phyloP scores from a whole-genome alignment of 2,797 vertebrate genomes.

The Helicolenus hilgendorfi region DNA sequence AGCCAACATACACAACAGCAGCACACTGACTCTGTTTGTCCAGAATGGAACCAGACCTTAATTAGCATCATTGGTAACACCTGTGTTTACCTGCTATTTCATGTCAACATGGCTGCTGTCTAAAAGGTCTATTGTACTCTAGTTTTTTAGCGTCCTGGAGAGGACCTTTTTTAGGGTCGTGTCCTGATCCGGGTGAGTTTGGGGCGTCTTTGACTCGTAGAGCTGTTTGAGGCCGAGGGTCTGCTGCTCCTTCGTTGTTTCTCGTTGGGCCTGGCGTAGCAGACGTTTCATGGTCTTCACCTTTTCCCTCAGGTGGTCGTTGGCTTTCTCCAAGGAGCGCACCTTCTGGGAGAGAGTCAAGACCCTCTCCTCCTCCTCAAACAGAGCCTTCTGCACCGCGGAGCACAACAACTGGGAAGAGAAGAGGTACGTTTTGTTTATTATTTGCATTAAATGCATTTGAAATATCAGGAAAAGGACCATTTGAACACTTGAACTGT shows the following conservation, averaged over 20 bases:
- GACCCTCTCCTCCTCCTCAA: slow-evolving; percentile 92
- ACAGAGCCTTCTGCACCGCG: slow-evolving; percentile 92
- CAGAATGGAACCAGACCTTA: not conserved
- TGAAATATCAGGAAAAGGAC: not conserved
- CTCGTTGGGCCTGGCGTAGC: slow-evolving; percentile 90
- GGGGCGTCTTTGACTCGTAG: slow-evolving; percentile 77
- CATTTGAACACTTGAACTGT: not conserved
- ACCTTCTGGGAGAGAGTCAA: slow-evolving; percentile 91
- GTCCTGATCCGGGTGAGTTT: slow-evolving; percentile 86
- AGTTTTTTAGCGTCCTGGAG: slow-evolving; percentile 86
- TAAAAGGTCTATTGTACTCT: not conserved
- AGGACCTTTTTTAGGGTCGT: slow-evolving; percentile 85
- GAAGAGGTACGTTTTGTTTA: not conserved
- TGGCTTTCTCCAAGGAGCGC: slow-evolving; percentile 91
- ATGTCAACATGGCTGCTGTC: not conserved
- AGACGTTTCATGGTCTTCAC: slow-evolving; percentile 93
- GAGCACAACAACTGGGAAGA: slow-evolving; percentile 89
- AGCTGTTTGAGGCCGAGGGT: slow-evolving; percentile 87
- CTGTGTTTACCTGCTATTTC: not conserved
- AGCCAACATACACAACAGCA: not conserved
- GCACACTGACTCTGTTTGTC: not conserved
- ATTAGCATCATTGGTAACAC: too few species aligned
- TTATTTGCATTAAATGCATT: not conserved
- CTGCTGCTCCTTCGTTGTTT: slow-evolving; percentile 86
- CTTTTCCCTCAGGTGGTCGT: slow-evolving; percentile 91